These are phyloP conservation scores for Aphelinus certus DNA, from an alignment of 1,140 invertebrate species.

Conservation along the genomic window DNA sequence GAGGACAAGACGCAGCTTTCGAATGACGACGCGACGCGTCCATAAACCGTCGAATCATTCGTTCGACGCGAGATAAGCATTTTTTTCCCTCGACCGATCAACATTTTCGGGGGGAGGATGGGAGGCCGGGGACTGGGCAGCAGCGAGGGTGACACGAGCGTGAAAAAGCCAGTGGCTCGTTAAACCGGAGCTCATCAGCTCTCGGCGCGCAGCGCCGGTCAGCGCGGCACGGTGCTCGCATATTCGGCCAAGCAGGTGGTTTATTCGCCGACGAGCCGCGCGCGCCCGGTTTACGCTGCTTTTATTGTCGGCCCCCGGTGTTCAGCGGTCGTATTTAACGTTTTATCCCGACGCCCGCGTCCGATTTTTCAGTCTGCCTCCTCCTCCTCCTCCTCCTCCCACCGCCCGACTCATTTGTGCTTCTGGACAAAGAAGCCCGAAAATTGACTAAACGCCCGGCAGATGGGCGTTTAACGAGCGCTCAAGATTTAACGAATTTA, in stretches of 20 bases:
- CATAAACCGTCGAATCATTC: too few relatives aligned
- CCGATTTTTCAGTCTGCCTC: constrained; percentile 34
- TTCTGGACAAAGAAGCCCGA: constrained; percentile 9
- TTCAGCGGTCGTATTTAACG: constrained; percentile 58
- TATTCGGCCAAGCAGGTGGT: constrained; percentile 52
- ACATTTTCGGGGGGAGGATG: too few relatives aligned
- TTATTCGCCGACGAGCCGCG: constrained; percentile 39
- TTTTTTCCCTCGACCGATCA: too few relatives aligned
- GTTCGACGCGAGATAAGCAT: too few relatives aligned
- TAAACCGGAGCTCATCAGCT: neutral
- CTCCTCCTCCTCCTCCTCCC: constrained; percentile 2
- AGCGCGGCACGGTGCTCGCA: neutral
- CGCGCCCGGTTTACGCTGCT: constrained; percentile 54
- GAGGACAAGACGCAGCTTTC: too few relatives aligned
- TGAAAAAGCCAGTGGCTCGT: neutral
- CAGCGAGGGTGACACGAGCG: too few relatives aligned
- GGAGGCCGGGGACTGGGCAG: too few relatives aligned
- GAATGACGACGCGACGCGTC: too few relatives aligned
- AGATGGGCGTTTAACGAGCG: constrained; percentile 27
- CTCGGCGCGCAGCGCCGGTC: too few relatives aligned
- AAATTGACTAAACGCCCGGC: constrained; percentile 16
- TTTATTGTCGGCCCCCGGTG: constrained; percentile 56
- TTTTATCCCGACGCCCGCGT: constrained; percentile 59
- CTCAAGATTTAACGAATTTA: constrained; percentile 32
- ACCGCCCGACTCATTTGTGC: neutral